phyloP scores from a whole-genome alignment of 2,888 invertebrate species.

The Eupithecia insigniata region DNA sequence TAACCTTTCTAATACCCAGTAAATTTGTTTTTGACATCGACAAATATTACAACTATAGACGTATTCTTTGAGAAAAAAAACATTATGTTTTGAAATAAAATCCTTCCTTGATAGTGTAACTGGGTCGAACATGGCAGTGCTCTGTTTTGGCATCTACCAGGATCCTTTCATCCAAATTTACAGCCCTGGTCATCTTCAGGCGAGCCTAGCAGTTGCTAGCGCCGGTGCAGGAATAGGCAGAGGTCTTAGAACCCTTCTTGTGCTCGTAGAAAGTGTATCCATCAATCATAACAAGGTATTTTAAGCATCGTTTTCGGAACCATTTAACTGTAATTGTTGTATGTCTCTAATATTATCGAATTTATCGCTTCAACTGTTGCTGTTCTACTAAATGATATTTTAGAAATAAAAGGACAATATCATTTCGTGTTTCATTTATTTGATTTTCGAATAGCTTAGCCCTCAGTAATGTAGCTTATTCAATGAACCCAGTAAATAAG shows the following conservation, averaged over 20 bases:
- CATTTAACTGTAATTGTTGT: conserved; percentile 43
- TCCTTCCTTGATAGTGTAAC: conserved; percentile 35
- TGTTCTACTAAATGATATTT: background rate
- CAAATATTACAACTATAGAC: background rate
- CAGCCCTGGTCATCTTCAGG: conserved; percentile 28
- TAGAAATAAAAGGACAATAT: background rate
- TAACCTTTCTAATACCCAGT: background rate
- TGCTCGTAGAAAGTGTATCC: conserved; percentile 44
- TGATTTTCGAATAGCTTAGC: background rate
- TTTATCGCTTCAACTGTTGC: background rate
- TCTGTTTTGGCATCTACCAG: conserved; percentile 32
- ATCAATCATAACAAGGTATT: conserved; percentile 38
- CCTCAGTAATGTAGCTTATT: background rate
- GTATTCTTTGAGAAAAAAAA: background rate
- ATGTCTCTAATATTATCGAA: background rate
- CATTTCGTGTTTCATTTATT: background rate
- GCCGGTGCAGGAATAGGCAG: conserved; percentile 42
- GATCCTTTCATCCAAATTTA: conserved; percentile 19
- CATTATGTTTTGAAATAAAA: conserved; percentile 34
- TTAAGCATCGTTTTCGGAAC: conserved; percentile 50
- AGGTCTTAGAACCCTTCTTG: conserved; percentile 28
- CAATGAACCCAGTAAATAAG: background rate
- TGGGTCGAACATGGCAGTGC: conserved; percentile 43
- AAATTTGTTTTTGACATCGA: background rate
- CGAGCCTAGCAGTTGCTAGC: conserved; percentile 38